Percentiles rank a stretch among this genome's conserved stretches.
These are phyloP conservation scores for Peribatodes rhomboidaria DNA, from an alignment of 2,888 invertebrate genomes.

Conservation along the genomic window DNA sequence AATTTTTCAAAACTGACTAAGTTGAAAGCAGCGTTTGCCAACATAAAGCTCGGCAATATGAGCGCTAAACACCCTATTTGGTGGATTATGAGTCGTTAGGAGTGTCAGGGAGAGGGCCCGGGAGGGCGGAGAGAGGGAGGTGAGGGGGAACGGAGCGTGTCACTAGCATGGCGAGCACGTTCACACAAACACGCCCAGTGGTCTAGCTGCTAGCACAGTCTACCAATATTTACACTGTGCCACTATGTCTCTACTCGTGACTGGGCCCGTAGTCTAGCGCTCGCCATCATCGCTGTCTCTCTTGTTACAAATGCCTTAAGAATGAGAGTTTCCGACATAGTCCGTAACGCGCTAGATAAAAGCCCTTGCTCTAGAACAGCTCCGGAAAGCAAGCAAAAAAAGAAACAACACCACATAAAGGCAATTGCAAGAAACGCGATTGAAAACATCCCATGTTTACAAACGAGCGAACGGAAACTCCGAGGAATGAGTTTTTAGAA, in stretches of 20 bases:
- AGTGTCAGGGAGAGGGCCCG: neutral
- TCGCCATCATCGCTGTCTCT: too few relatives aligned
- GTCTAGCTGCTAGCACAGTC: slow-evolving; percentile 4
- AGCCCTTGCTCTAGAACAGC: neutral
- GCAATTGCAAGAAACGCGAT: slow-evolving; percentile 26
- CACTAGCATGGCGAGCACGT: neutral
- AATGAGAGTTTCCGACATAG: too few relatives aligned
- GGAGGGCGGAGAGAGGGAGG: neutral
- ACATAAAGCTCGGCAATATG: neutral
- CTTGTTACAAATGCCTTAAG: too few relatives aligned
- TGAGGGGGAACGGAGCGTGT: neutral
- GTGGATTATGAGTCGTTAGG: neutral
- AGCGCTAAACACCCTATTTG: neutral
- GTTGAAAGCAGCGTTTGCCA: too few relatives aligned
- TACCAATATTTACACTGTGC: too few relatives aligned
- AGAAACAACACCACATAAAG: slow-evolving; percentile 22
- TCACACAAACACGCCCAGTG: slow-evolving; percentile 3
- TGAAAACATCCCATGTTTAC: slow-evolving; percentile 39
- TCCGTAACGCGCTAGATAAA: too few relatives aligned
- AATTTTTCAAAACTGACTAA: too few relatives aligned
- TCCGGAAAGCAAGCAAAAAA: slow-evolving; percentile 11
- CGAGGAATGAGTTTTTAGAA: slow-evolving; percentile 36
- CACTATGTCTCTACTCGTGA: too few relatives aligned
- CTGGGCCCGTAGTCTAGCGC: too few relatives aligned
- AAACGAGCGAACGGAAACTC: slow-evolving; percentile 34